Conservation (phyloP, 2,888 invertebrate genomes). For the Buathra laborator region DNA sequence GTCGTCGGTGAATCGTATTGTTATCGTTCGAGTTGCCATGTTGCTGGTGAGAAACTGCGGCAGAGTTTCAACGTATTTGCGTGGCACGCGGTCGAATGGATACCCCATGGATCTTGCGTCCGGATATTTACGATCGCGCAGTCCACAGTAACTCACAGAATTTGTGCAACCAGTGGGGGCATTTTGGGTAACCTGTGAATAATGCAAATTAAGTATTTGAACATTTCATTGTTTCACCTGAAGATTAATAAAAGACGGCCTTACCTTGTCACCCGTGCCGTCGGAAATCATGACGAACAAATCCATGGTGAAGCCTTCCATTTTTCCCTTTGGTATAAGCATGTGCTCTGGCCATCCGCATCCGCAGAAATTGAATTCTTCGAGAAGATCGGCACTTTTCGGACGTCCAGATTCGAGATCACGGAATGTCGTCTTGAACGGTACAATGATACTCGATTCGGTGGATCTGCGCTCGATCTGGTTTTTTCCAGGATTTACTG, state of each 20-base stretch:
- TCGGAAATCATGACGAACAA: constrained; percentile 93
- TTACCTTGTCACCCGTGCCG: constrained; percentile 89
- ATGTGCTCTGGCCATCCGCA: constrained; percentile 96
- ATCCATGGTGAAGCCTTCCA: constrained; percentile 89
- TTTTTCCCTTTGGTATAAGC: constrained; percentile 90
- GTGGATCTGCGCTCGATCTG: constrained; percentile 89
- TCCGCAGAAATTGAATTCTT: constrained; percentile 93
- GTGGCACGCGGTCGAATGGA: constrained; percentile 91
- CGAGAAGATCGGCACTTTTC: constrained; percentile 86
- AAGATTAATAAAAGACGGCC: constrained; percentile 58
- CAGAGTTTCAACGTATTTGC: constrained; percentile 87
- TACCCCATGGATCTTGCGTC: constrained; percentile 94
- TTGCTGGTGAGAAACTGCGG: constrained; percentile 91
- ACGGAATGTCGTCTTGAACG: constrained; percentile 93
- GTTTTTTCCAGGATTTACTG: constrained; percentile 90
- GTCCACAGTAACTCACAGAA: constrained; percentile 92
- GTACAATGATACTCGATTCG: constrained; percentile 93
- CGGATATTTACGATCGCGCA: constrained; percentile 92
- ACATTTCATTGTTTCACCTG: neutral
- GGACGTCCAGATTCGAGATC: constrained; percentile 89
- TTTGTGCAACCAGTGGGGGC: constrained; percentile 87
- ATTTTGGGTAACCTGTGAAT: constrained; percentile 75
- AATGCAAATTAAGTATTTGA: neutral
- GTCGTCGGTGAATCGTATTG: constrained; percentile 88
- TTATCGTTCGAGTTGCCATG: constrained; percentile 89